Base-by-base conservation (phyloP, 2,797 vertebrate species). In the Merluccius polli region DNA sequence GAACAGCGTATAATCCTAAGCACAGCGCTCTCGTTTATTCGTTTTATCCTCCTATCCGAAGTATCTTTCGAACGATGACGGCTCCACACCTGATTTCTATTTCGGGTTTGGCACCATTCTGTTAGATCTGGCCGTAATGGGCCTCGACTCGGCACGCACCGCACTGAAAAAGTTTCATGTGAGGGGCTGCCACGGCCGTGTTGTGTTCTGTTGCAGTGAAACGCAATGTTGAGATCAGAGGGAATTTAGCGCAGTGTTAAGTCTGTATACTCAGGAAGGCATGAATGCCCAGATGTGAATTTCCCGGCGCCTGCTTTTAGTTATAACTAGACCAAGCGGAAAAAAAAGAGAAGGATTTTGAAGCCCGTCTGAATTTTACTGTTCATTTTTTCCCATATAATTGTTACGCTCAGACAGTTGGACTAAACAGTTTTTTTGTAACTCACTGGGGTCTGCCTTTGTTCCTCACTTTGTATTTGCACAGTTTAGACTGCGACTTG, bases 401-500 rank as follows among this genome's bases (percentile, higher is more conserved):
- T n/a, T n/a, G 52, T 65, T 27, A 10, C 59, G 59, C 59, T 65
- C 59, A 65, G 59, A 65, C n/a, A 65, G 59, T 65, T 65, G 59
- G 24, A 65, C 24, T 65, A 65, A 65, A 65, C 59, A 65, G 10
- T 65, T 13, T 11, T 24, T 11, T 18, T 24, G 59, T 12, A 65
- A 13, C 59, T 12, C 24, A 1, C n/a, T 13, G 59, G 52, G 52
- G 6, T 24, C n/a, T 11, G 9, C 8, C 59, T 65, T 65, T 27
- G 59, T 27, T 65, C 24, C 24, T 27, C 59, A 3, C 24, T 65
- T 10, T 65, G 59, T 65, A 11, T 65, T 65, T 65, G 59, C 59
- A 65, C 59, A 65, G 59, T 65, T 65, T 65, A 65, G n/a, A 65
- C 59, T 65, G 59, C n/a, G 10, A 65, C 59, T 65, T 65, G 59